A percentile compares a stretch with the other conserved stretches of the same genome.
These are phyloP conservation scores for Cataglyphis livida DNA, from an alignment of 2,888 invertebrate species.

Conservation along the genomic window DNA sequence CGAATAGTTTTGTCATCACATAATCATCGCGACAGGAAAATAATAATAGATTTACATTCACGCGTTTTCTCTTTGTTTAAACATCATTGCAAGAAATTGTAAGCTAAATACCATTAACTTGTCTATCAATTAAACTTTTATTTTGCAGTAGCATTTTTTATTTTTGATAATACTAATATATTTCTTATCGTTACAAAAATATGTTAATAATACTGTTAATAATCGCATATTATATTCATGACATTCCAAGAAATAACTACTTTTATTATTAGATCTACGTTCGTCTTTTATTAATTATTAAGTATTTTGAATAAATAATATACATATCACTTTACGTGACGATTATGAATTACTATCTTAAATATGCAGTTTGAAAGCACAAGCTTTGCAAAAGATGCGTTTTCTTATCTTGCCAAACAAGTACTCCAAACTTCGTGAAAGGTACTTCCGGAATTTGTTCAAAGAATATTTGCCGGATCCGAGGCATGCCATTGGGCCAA, in stretches of 20 bases:
- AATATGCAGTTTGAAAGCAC: background rate
- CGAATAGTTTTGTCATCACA: background rate
- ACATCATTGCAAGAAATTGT: background rate
- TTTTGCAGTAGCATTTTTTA: conserved; percentile 2
- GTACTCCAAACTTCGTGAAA: conserved; percentile 63
- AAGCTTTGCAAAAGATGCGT: background rate
- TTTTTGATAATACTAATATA: background rate
- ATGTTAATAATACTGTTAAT: no score
- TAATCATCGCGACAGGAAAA: background rate
- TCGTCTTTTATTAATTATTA: background rate
- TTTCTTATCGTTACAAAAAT: background rate
- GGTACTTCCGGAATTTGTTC: conserved; percentile 63
- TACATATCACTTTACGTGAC: background rate
- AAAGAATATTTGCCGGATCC: conserved; percentile 67
- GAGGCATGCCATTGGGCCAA: conserved; percentile 76
- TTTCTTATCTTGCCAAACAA: background rate
- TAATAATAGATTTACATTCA: conserved; percentile 17
- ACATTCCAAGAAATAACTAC: background rate
- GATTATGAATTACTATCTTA: background rate
- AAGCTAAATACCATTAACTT: conserved; percentile 19
- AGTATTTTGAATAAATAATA: background rate
- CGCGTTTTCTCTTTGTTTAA: conserved; percentile 29
- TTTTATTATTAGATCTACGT: background rate
- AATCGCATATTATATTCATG: background rate
- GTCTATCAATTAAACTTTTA: background rate